Percentiles rank a stretch among this genome's conserved stretches.
Conservation (phyloP, 2,113 vertebrate species). For the Aplodontia rufa region DNA sequence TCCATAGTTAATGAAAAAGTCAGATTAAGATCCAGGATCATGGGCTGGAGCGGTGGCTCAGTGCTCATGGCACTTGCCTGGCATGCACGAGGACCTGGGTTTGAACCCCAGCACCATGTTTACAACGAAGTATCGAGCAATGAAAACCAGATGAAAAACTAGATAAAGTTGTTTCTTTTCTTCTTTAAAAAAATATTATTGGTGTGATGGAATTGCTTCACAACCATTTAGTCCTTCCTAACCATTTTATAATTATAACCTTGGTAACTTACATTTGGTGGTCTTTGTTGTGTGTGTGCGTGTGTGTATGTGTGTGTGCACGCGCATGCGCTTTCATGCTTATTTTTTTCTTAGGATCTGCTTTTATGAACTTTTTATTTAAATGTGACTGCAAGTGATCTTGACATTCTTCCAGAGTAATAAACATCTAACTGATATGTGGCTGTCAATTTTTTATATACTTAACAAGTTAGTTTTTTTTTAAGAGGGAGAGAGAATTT, state of each 20-base stretch:
- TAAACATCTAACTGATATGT: neutral
- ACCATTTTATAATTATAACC: slow-evolving; percentile 5
- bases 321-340: neutral
- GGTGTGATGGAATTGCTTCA: neutral
- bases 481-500: no score
- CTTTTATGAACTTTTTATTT: neutral
- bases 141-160: no score
- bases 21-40: neutral
- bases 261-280: neutral
- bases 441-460: neutral
- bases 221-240: neutral
- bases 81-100: no score
- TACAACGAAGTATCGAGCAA: no score
- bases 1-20: neutral
- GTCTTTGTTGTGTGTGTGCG: neutral
- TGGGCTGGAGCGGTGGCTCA: no score
- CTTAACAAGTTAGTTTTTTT: neutral
- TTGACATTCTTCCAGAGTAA: slow-evolving; percentile 1
- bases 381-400: neutral
- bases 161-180: neutral
- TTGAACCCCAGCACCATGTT: no score
- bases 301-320: no score
- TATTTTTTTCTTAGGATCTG: neutral
- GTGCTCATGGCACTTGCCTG: no score
- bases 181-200: neutral